phyloP scores from a whole-genome alignment of 2,888 invertebrate genomes.

The Tholera decimalis region DNA sequence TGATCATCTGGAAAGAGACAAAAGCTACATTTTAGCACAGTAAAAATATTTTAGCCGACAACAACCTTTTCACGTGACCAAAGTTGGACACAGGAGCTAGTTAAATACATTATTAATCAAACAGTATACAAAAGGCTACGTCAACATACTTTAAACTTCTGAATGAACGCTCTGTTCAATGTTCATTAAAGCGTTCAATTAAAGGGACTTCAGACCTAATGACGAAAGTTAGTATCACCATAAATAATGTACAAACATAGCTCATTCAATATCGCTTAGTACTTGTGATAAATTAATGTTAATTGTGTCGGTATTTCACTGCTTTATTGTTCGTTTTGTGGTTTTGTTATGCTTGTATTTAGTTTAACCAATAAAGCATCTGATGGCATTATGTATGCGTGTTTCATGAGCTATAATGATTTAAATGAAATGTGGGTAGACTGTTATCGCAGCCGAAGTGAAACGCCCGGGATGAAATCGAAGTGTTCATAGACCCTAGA shows the following conservation, averaged over 20 bases:
- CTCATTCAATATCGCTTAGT: conserved; percentile 20
- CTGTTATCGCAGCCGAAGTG: too few species aligned
- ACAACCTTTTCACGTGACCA: too few species aligned
- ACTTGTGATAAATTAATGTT: conserved; percentile 18
- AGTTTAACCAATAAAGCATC: too few species aligned
- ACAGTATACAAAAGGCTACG: neutral
- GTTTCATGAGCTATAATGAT: too few species aligned
- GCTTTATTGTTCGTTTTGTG: neutral
- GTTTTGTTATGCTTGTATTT: neutral
- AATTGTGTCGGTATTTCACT: neutral
- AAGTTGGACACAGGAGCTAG: too few species aligned
- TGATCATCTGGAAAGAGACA: too few species aligned
- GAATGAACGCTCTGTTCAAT: conserved; percentile 3
- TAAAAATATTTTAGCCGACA: too few species aligned
- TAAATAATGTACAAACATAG: conserved; percentile 16
- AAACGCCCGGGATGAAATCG: too few species aligned
- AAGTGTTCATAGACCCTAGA: too few species aligned
- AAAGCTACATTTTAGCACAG: too few species aligned
- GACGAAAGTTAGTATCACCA: neutral
- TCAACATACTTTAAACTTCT: conserved; percentile 15
- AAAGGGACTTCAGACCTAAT: conserved; percentile 1
- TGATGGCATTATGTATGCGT: too few species aligned
- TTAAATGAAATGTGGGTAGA: too few species aligned
- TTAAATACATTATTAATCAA: neutral
- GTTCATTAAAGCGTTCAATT: conserved; percentile 3